Percentiles rank a stretch among this genome's conserved stretches.
phyloP scores from a whole-genome alignment of 2,888 invertebrate species.

The Temnothorax ravouxi region DNA sequence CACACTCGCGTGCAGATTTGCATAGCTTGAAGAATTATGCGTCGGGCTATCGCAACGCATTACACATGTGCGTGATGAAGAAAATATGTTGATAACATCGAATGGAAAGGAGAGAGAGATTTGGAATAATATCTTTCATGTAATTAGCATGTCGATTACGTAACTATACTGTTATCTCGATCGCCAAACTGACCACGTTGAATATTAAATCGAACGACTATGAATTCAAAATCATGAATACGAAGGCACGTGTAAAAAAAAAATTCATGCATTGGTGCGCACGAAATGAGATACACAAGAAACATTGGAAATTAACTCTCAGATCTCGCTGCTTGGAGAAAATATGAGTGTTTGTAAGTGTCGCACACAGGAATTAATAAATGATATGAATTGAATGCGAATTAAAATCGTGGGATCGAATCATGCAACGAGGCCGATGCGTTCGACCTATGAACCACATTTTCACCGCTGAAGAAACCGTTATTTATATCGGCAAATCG shows the following conservation, averaged over 20 bases:
- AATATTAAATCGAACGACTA: neutral
- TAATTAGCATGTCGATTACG: neutral
- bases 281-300: neutral
- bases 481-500: neutral
- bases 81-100: neutral
- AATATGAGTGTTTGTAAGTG: neutral
- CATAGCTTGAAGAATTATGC: neutral
- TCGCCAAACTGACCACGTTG: neutral
- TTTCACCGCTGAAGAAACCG: neutral
- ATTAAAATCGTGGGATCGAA: neutral
- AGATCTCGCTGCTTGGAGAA: neutral
- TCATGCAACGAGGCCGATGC: neutral
- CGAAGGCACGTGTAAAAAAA: neutral
- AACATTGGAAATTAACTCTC: neutral
- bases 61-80: neutral
- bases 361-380: neutral
- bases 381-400: neutral
- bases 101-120: neutral
- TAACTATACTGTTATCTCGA: neutral
- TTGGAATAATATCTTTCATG: neutral
- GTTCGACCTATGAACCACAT: neutral
- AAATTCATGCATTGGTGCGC: neutral
- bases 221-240: neutral
- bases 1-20: neutral
- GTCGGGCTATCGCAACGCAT: neutral